phyloP scores from a whole-genome alignment of 2,113 vertebrate genomes.

The Sceloporus tristichus region DNA sequence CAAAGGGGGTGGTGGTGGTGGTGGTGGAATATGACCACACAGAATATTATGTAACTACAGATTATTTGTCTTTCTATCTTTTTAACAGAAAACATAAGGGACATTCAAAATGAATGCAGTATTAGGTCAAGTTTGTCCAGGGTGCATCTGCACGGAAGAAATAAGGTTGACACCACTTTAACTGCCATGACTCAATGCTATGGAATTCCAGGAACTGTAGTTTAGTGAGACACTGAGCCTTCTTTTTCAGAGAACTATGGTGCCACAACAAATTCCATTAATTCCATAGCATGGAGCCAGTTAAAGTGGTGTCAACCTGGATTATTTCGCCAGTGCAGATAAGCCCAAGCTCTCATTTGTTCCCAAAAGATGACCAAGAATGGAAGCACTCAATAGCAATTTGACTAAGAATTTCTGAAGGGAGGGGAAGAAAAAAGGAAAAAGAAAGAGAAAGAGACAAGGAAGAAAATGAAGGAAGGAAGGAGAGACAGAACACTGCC shows the following conservation, averaged over 20 bases:
- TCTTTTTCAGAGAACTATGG: too few species aligned
- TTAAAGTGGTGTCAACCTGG: too few species aligned
- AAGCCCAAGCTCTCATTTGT: slow-evolving; percentile 29
- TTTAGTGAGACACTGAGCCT: too few species aligned
- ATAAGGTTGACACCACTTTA: too few species aligned
- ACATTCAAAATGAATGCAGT: slow-evolving; percentile 64
- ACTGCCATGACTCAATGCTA: too few species aligned
- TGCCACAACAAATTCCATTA: too few species aligned
- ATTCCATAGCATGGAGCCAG: too few species aligned
- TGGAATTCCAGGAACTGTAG: too few species aligned
- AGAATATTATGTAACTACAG: slow-evolving; percentile 66
- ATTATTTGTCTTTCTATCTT: slow-evolving; percentile 52
- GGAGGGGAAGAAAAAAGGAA: slow-evolving; percentile 14
- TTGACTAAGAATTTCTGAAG: slow-evolving; percentile 53
- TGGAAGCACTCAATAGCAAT: slow-evolving; percentile 51
- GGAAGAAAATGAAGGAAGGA: slow-evolving; percentile 25
- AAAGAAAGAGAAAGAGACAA: slow-evolving; percentile 28
- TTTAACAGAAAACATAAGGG: slow-evolving; percentile 54
- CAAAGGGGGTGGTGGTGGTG: neutral
- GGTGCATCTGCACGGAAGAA: neutral
- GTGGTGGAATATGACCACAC: slow-evolving; percentile 11
- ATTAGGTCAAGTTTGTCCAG: slow-evolving; percentile 33
- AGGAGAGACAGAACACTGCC: slow-evolving; percentile 65
- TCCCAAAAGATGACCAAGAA: slow-evolving; percentile 61
- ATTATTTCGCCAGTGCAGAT: too few species aligned